phyloP scores from a whole-genome alignment of 2,113 vertebrate species.

The Forbesichthys papilliferus region DNA sequence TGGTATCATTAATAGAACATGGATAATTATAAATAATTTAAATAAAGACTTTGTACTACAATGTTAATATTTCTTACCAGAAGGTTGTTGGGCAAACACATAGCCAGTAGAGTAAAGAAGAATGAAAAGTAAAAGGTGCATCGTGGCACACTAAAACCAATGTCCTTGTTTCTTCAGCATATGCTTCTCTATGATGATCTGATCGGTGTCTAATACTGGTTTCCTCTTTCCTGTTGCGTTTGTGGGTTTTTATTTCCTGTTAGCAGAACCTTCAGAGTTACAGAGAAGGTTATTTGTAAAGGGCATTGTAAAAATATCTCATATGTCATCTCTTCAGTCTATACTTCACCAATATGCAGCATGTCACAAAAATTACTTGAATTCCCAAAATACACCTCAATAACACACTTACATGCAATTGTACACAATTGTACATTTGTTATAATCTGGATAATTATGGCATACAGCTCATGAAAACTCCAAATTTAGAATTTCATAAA shows the following conservation, averaged over 20 bases:
- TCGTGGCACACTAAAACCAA: conserved; percentile 4
- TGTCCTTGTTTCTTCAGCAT: background rate
- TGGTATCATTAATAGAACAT: background rate
- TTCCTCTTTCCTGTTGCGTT: background rate
- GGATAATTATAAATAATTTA: background rate
- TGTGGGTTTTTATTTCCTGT: conserved; percentile 41
- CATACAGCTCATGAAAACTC: no score
- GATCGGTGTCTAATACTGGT: background rate
- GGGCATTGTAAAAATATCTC: no score
- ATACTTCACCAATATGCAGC: no score
- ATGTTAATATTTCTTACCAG: conserved; percentile 38
- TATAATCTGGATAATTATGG: no score
- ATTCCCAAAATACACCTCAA: no score
- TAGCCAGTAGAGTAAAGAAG: conserved; percentile 33
- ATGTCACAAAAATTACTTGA: no score
- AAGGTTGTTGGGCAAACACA: conserved; percentile 28
- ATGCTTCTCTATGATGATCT: background rate
- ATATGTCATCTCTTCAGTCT: no score
- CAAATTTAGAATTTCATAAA: no score
- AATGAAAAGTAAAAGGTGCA: conserved; percentile 23
- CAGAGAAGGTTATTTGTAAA: background rate
- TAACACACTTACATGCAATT: no score
- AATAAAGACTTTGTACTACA: no score
- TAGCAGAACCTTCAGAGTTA: conserved; percentile 21
- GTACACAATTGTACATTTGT: no score